Base-by-base conservation (phyloP, 2,888 invertebrate species). In the Amblyteles armatorius region DNA sequence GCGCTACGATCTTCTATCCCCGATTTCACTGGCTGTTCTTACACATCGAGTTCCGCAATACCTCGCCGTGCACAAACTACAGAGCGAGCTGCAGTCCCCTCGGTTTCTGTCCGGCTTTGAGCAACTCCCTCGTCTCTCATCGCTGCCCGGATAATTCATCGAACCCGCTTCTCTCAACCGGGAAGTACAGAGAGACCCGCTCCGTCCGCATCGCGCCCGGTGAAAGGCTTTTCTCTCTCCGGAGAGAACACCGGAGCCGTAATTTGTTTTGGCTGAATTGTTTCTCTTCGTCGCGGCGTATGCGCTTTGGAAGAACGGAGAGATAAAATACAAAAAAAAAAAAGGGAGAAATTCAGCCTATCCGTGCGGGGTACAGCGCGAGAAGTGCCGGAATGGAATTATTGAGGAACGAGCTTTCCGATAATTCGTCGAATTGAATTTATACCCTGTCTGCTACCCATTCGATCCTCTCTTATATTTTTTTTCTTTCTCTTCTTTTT, bases 351-450 rank as follows among this genome's bases (percentile, higher is more conserved):
- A 60, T 50, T 69, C 67, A 26, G 40, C 36, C 60, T 26, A 68
- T 74, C 68, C 73, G 57, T 63, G 65, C 60, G 67, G 26, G 67
- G 26, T 60, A 69, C 73, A 73, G 60, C 36, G 26, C 13, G 73
- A 67, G 50, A 26, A 63, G 60, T 13, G 13, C 57, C 67, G 48
- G 44, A 57, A 60, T 48, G 50, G 73, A 78, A 83, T 83, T 79
- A 83, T 79, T 78, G 78, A 67, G 48, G 36, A 83, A 73, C 78
- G 73, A 55, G 68, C 57, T 33, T 68, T 60, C 48, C 71, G 79
- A 86, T 83, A 84, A 85, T 85, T 84, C 76, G 68, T 82, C 74
- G 55, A 82, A 78, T 84, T 82, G 78, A 82, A 80, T 85, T 87
- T 84, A 84, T 82, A 68, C 7, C 52, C 68, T 44, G 57, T 69